phyloP scores from a whole-genome alignment of 2,888 invertebrate genomes.

The Adineta ricciae region DNA sequence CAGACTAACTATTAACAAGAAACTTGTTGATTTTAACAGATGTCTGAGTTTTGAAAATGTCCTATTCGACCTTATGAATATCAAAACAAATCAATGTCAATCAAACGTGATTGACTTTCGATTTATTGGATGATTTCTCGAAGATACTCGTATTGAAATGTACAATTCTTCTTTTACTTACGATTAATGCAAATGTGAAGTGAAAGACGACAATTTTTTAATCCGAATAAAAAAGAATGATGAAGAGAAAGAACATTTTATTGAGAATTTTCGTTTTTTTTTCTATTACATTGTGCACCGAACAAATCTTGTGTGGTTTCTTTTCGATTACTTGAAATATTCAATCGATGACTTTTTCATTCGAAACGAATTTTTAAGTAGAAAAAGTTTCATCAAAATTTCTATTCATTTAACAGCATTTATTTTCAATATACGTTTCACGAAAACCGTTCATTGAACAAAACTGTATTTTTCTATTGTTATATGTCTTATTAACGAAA shows the following conservation, averaged over 20 bases:
- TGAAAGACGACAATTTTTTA: background rate
- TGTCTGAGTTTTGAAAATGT: too few relatives aligned
- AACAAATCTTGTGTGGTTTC: background rate
- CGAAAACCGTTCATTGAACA: background rate
- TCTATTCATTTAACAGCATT: background rate
- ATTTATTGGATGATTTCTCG: background rate
- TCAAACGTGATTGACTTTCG: background rate
- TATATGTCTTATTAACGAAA: background rate
- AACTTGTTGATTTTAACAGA: background rate
- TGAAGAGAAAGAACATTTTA: background rate
- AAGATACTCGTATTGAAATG: background rate
- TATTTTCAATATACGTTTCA: too few relatives aligned
- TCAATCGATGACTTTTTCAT: background rate
- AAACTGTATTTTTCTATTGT: background rate
- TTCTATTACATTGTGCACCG: background rate
- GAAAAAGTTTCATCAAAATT: background rate
- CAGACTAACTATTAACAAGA: background rate
- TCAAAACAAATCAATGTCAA: background rate
- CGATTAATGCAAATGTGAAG: background rate
- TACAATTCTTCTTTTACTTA: background rate
- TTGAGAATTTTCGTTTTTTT: background rate
- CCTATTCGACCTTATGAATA: background rate
- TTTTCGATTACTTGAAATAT: background rate
- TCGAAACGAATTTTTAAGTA: background rate
- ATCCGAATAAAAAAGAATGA: too few relatives aligned